These are phyloP conservation scores for Eilema griseolum DNA, from an alignment of 2,888 invertebrate species.

Conservation along the genomic window DNA sequence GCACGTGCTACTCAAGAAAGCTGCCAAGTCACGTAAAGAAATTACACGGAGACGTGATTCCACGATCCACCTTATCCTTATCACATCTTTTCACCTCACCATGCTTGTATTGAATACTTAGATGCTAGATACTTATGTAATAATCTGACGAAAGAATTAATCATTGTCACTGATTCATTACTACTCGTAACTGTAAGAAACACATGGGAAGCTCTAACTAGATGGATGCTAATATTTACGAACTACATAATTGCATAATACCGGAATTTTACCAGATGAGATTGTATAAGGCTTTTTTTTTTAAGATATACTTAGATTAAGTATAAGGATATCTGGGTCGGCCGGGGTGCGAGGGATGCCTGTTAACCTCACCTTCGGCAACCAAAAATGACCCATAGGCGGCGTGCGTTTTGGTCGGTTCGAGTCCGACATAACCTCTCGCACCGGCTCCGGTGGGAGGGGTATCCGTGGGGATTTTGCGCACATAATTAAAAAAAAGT, in stretches of 20 bases:
- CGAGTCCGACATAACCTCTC: too few species aligned
- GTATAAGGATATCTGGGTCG: too few species aligned
- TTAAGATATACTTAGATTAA: neutral
- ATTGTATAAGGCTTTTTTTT: too few species aligned
- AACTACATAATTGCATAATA: neutral
- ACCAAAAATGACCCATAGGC: too few species aligned
- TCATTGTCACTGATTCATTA: neutral
- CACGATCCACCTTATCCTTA: slow-evolving; percentile 51
- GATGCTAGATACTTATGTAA: neutral
- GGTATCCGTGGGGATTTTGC: too few species aligned
- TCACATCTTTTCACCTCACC: slow-evolving; percentile 51
- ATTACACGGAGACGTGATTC: slow-evolving; percentile 51
- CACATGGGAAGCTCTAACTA: neutral
- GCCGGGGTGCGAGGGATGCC: too few species aligned
- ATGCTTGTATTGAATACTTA: slow-evolving; percentile 47
- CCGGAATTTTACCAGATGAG: neutral
- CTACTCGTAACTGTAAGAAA: neutral
- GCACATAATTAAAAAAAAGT: too few species aligned
- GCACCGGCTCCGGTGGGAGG: too few species aligned
- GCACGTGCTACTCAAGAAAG: slow-evolving; percentile 58
- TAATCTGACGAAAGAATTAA: neutral
- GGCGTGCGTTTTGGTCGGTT: too few species aligned
- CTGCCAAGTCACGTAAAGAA: slow-evolving; percentile 65
- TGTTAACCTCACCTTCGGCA: too few species aligned
- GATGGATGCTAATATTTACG: neutral